These are phyloP conservation scores for Zygaena filipendulae DNA, from an alignment of 2,888 invertebrate genomes.

Conservation along the genomic window DNA sequence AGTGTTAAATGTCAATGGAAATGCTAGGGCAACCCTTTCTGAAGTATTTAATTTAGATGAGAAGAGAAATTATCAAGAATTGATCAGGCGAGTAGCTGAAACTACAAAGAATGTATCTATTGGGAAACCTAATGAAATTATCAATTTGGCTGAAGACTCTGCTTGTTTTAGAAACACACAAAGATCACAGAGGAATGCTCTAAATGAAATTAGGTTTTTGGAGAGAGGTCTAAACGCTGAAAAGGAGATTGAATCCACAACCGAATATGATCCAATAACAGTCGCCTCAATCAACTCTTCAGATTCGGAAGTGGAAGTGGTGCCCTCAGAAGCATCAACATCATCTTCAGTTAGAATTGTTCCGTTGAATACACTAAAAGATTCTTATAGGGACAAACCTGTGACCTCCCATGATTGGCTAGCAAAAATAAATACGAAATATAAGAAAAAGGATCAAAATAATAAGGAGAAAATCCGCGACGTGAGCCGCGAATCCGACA, in stretches of 20 bases:
- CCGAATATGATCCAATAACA: slow-evolving; percentile 52
- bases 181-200: slow-evolving; percentile 36
- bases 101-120: slow-evolving; percentile 29
- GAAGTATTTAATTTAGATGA: slow-evolving; percentile 68
- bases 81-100: slow-evolving; percentile 48
- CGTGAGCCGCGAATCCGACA: slow-evolving; percentile 52
- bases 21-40: slow-evolving; percentile 41
- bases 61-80: slow-evolving; percentile 63
- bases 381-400: slow-evolving; percentile 60
- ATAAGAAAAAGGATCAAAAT: slow-evolving; percentile 44
- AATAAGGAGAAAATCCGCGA: slow-evolving; percentile 53
- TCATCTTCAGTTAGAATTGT: slow-evolving; percentile 44
- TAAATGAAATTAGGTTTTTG: slow-evolving; percentile 40
- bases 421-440: slow-evolving; percentile 51
- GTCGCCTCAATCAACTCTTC: slow-evolving; percentile 56
- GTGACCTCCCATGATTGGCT: slow-evolving; percentile 66
- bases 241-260: slow-evolving; percentile 31
- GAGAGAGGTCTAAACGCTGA: slow-evolving; percentile 33
- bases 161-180: slow-evolving; percentile 41
- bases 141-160: slow-evolving; percentile 41
- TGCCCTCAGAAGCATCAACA: slow-evolving; percentile 48
- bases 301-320: slow-evolving; percentile 52
- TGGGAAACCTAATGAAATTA: slow-evolving; percentile 32
- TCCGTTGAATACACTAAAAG: slow-evolving; percentile 68
- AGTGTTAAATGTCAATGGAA: slow-evolving; percentile 37